phyloP scores from a whole-genome alignment of 2,113 vertebrate species.

The Melanocharis versteri region DNA sequence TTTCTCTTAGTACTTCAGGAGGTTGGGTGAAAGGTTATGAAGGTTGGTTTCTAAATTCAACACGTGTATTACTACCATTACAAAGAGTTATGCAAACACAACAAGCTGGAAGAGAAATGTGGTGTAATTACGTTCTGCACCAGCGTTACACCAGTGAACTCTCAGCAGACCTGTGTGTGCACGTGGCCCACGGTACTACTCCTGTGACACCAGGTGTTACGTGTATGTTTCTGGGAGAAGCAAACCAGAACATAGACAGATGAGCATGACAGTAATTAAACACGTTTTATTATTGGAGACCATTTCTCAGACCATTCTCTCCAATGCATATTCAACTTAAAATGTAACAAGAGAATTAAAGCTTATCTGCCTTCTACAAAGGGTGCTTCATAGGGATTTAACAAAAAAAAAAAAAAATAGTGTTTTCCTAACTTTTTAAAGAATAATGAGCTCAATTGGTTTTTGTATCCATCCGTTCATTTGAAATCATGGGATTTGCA shows the following conservation, averaged over 20 bases:
- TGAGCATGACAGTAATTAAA: neutral
- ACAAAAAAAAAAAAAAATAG: neutral
- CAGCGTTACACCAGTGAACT: fast-evolving
- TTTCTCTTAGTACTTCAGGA: neutral
- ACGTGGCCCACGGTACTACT: fast-evolving
- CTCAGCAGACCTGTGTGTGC: neutral
- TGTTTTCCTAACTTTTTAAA: neutral
- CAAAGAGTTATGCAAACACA: neutral
- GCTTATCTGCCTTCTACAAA: neutral
- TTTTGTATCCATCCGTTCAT: neutral
- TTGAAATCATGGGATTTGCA: neutral
- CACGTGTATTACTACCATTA: neutral
- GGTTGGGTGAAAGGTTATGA: neutral
- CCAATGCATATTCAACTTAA: neutral
- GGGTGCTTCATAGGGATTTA: neutral
- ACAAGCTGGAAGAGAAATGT: neutral
- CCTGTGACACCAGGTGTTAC: neutral
- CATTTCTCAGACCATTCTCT: neutral
- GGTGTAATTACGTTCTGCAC: neutral
- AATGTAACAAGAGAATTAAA: neutral
- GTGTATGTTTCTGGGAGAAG: neutral
- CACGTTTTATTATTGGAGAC: neutral
- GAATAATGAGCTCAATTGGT: neutral
- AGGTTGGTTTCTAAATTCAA: neutral
- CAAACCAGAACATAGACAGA: neutral